Conservation (phyloP, 2,888 invertebrate genomes). For the Blera fallax region DNA sequence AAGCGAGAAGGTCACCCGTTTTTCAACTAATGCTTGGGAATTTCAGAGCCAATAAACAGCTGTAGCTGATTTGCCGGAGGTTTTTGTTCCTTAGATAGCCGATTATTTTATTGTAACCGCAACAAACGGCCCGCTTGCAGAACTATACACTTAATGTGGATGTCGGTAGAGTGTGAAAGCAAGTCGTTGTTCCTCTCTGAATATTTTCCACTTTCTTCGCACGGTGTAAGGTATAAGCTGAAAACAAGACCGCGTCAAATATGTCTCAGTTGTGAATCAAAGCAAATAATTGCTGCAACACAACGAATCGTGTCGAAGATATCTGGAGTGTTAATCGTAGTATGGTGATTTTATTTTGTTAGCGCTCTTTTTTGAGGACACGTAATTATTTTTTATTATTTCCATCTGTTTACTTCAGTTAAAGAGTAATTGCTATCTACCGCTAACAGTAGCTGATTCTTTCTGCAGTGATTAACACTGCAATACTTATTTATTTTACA, state of each 20-base stretch:
- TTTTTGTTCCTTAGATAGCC: not conserved
- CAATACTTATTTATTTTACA: too few relatives aligned
- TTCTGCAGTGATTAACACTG: not conserved
- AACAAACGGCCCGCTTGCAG: not conserved
- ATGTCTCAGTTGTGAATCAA: constrained; percentile 15
- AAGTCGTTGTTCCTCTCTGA: constrained; percentile 16
- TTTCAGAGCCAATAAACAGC: not conserved
- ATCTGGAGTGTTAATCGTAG: not conserved
- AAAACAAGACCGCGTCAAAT: constrained; percentile 20
- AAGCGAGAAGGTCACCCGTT: not conserved
- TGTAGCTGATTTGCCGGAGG: not conserved
- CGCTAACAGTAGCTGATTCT: not conserved
- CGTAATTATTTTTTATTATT: not conserved
- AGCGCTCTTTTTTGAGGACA: not conserved
- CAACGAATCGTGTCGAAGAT: not conserved
- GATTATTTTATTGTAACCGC: not conserved
- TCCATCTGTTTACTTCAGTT: not conserved
- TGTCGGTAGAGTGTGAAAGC: constrained; percentile 18
- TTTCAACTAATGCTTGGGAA: not conserved
- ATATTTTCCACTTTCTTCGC: constrained; percentile 55
- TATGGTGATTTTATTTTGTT: not conserved
- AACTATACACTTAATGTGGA: not conserved
- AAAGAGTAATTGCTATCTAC: not conserved
- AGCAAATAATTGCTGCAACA: constrained; percentile 1
- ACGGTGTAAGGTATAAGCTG: not conserved